These are phyloP conservation scores for Conus canariensis DNA, from an alignment of 2,888 invertebrate species.

Conservation along the genomic window DNA sequence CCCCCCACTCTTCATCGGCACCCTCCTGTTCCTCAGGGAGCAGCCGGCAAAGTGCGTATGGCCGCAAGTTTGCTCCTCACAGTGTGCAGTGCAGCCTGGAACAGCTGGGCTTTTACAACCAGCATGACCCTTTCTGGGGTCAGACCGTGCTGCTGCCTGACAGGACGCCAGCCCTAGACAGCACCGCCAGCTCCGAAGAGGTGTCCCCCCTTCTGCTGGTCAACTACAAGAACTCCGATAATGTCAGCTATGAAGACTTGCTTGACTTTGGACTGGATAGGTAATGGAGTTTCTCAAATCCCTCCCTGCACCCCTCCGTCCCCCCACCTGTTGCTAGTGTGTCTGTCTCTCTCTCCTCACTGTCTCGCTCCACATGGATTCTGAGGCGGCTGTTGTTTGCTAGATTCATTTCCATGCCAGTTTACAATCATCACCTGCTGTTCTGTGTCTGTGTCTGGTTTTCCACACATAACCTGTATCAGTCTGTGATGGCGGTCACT, in stretches of 20 bases:
- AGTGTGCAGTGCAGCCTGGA: slow-evolving; percentile 67
- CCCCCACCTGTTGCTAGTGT: slow-evolving; percentile 10
- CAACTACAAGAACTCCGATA: slow-evolving; percentile 83
- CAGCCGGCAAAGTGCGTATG: slow-evolving; percentile 47
- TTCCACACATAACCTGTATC: too few relatives aligned
- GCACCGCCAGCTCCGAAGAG: slow-evolving; percentile 79
- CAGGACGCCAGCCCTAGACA: slow-evolving; percentile 56
- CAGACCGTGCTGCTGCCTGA: slow-evolving; percentile 63
- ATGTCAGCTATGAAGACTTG: slow-evolving; percentile 93
- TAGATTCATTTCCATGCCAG: too few relatives aligned
- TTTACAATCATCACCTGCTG: neutral
- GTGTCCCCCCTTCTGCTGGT: slow-evolving; percentile 74
- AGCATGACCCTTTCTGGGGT: slow-evolving; percentile 74
- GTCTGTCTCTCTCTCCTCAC: slow-evolving; percentile 21
- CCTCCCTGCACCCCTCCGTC: neutral
- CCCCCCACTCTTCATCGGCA: neutral
- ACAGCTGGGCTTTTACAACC: slow-evolving; percentile 72
- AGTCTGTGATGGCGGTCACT: too few relatives aligned
- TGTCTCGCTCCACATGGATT: too few relatives aligned
- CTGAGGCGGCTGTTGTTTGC: too few relatives aligned
- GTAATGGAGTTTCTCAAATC: slow-evolving; percentile 56
- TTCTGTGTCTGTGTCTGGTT: neutral
- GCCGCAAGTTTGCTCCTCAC: slow-evolving; percentile 60
- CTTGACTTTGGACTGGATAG: slow-evolving; percentile 91
- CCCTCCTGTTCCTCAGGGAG: slow-evolving; percentile 39